Percentiles rank a stretch among this genome's conserved stretches.
Conservation (phyloP, 2,113 vertebrate species). For the Cololabis saira region DNA sequence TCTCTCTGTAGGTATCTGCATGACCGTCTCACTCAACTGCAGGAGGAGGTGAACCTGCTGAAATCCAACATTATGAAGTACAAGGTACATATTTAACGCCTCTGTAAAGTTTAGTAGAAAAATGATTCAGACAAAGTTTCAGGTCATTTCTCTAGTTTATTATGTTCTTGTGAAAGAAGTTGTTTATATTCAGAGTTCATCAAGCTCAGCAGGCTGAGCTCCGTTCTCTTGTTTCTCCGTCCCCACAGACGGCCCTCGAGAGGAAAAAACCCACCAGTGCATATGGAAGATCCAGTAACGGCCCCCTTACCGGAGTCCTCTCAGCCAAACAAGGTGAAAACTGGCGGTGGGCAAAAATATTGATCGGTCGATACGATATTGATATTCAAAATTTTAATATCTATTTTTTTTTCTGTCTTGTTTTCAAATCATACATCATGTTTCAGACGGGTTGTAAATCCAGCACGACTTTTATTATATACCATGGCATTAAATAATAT, state of each 20-base stretch:
- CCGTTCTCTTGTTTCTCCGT: background rate
- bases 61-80: slow-evolving; percentile 96
- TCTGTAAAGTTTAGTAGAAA: background rate
- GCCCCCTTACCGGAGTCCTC: slow-evolving; percentile 91
- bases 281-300: slow-evolving; percentile 85
- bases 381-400: no score
- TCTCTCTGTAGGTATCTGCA: slow-evolving; percentile 87
- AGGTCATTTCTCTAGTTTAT: background rate
- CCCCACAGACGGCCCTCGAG: slow-evolving; percentile 89
- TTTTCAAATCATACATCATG: no score
- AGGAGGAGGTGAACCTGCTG: slow-evolving; percentile 93
- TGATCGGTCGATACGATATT: no score
- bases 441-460: no score
- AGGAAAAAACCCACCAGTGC: slow-evolving; percentile 88
- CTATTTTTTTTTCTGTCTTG: no score
- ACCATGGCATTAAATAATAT: no score
- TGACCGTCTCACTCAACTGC: slow-evolving; percentile 92
- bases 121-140: background rate
- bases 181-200: background rate
- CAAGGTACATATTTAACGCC: slow-evolving; percentile 75
- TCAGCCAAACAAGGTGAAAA: slow-evolving; percentile 97
- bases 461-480: no score
- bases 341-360: no score
- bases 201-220: background rate
- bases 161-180: background rate